These are phyloP conservation scores for Tachypleus tridentatus DNA, from an alignment of 1,140 invertebrate genomes.

Conservation along the genomic window DNA sequence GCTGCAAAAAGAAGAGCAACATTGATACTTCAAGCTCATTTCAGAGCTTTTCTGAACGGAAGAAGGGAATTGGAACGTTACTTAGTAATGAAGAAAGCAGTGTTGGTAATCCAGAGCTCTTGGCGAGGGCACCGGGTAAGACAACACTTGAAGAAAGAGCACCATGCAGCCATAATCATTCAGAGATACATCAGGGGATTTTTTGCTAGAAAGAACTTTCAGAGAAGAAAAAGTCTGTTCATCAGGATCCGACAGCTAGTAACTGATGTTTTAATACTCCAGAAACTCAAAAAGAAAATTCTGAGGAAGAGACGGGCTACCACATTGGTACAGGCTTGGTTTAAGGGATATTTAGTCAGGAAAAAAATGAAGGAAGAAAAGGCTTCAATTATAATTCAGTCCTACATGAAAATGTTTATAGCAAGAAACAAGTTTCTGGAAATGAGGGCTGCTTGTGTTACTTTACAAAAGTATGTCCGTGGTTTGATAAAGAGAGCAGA, in stretches of 20 bases:
- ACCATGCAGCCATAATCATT: constrained; percentile 3
- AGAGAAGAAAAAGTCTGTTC: not conserved
- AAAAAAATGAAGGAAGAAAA: not conserved
- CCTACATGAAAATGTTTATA: not conserved
- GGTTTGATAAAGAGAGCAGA: too few relatives aligned
- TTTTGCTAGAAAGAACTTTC: constrained; percentile 7
- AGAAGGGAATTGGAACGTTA: not conserved
- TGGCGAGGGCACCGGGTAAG: not conserved
- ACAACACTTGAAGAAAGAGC: not conserved
- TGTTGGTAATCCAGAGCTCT: not conserved
- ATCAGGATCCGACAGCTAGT: not conserved
- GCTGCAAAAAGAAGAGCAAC: not conserved
- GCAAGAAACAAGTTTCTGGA: not conserved
- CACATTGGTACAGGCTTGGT: not conserved
- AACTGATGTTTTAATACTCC: not conserved
- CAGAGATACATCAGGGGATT: constrained; percentile 5
- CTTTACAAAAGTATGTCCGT: not conserved
- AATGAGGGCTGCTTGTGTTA: not conserved
- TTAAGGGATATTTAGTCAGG: not conserved
- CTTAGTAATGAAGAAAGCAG: not conserved
- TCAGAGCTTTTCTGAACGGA: not conserved
- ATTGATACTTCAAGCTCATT: not conserved
- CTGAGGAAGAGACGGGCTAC: too few relatives aligned
- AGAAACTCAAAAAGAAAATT: not conserved
- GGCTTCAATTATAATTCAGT: constrained; percentile 5